These are phyloP conservation scores for Drosophila basisetae DNA, from an alignment of 2,888 invertebrate genomes.

Conservation along the genomic window DNA sequence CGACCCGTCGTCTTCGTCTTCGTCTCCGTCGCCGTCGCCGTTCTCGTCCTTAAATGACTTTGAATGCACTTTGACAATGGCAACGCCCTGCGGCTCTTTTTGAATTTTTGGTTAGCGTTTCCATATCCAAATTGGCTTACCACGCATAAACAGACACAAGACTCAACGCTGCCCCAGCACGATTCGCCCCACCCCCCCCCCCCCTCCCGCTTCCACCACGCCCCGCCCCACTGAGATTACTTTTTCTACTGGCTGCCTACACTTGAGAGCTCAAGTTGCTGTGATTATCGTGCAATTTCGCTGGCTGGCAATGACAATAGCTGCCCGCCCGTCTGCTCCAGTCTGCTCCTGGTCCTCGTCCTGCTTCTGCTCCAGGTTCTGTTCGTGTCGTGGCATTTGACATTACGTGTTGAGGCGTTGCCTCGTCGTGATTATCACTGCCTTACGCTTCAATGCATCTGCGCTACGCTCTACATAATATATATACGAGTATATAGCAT, in stretches of 20 bases:
- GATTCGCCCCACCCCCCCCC: not conserved
- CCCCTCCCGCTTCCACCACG: rapidly evolving
- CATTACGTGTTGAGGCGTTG: constrained; percentile 78
- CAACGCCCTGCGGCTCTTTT: constrained; percentile 55
- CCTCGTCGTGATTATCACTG: constrained; percentile 77
- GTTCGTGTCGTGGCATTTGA: constrained; percentile 73
- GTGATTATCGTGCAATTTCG: constrained; percentile 80
- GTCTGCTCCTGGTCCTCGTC: constrained; percentile 7
- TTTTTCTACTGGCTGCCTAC: constrained; percentile 36
- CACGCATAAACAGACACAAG: constrained; percentile 71
- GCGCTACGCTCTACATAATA: constrained; percentile 38
- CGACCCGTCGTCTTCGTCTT: not conserved
- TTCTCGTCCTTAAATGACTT: constrained; percentile 34
- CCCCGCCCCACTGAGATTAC: constrained; percentile 1
- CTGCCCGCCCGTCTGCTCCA: constrained; percentile 24
- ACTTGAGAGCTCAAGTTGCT: constrained; percentile 79
- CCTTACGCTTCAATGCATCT: constrained; percentile 79
- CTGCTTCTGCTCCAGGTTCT: constrained; percentile 25
- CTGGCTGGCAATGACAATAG: constrained; percentile 66
- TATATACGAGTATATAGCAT: not conserved
- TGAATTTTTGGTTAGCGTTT: constrained; percentile 64
- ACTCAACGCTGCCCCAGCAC: constrained; percentile 17
- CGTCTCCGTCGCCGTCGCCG: not conserved
- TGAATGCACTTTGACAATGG: constrained; percentile 74
- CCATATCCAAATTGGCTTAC: constrained; percentile 79